Conservation (phyloP, 2,113 vertebrate species). For the Stercorarius parasiticus region DNA sequence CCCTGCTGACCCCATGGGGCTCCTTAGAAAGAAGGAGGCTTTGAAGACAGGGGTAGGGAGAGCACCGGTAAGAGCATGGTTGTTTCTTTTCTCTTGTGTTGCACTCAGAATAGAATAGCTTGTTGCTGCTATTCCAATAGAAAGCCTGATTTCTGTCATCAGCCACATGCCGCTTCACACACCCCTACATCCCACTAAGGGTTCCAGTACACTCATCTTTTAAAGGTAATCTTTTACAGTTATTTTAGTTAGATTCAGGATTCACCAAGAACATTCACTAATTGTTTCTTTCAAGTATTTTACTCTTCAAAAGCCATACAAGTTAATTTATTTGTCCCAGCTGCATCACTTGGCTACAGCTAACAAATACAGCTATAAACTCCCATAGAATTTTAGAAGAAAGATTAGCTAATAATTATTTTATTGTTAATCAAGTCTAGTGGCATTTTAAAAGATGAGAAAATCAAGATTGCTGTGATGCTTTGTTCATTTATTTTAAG, state of each 20-base stretch:
- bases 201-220: background rate
- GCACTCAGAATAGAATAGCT: background rate
- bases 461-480: background rate
- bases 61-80: background rate
- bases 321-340: background rate
- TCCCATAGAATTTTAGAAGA: background rate
- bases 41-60: background rate
- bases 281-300: background rate
- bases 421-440: background rate
- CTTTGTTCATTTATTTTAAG: background rate
- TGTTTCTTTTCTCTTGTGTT: rapidly evolving
- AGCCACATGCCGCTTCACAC: background rate
- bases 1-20: rapidly evolving
- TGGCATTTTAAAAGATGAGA: background rate
- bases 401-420: background rate
- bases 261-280: background rate
- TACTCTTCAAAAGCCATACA: background rate
- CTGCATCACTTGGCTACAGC: background rate
- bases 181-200: background rate
- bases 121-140: background rate
- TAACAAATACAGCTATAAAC: background rate
- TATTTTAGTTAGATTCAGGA: background rate
- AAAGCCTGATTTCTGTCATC: background rate
- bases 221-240: background rate
- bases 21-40: background rate